Conservation (phyloP, 2,888 invertebrate genomes). For the Pandemis cinnamomeana region DNA sequence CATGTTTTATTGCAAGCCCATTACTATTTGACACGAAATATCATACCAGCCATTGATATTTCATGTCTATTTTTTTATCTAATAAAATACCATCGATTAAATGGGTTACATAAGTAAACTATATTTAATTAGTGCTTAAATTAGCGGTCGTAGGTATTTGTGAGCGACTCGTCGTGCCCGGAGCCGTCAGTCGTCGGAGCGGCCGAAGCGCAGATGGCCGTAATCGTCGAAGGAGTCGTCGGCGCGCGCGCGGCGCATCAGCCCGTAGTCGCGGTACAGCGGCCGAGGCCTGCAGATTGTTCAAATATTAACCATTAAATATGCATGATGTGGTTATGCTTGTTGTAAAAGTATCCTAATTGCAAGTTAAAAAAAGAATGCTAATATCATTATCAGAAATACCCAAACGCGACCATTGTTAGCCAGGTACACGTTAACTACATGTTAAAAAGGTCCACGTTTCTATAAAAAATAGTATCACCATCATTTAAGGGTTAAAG, state of each 20-base stretch:
- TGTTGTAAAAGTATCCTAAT: no score
- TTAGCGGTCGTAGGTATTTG: conserved; percentile 45
- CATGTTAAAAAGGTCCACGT: no score
- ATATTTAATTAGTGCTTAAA: not conserved
- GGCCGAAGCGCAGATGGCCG: conserved; percentile 89
- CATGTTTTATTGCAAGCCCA: conserved; percentile 16
- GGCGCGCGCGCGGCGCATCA: conserved; percentile 77
- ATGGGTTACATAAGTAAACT: not conserved
- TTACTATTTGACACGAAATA: conserved; percentile 52
- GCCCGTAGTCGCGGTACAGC: conserved; percentile 85
- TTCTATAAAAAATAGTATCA: no score
- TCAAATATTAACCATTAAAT: no score
- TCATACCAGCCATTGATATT: conserved; percentile 70
- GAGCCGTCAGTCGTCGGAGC: conserved; percentile 79
- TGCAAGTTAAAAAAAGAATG: no score
- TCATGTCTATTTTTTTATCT: conserved; percentile 50
- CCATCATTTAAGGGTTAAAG: no score
- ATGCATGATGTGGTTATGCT: not conserved
- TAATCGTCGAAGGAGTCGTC: conserved; percentile 90
- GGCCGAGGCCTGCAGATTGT: conserved; percentile 62
- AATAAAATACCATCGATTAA: not conserved
- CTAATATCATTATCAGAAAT: no score
- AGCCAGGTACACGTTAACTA: no score
- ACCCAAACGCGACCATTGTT: no score
- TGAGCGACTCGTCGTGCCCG: conserved; percentile 38